Evolutionary conservation across 2,888 invertebrate genomes (phyloP), one percentile per base, ranked within the genome.

Genomic region (Antheraea yamamai): DNA sequence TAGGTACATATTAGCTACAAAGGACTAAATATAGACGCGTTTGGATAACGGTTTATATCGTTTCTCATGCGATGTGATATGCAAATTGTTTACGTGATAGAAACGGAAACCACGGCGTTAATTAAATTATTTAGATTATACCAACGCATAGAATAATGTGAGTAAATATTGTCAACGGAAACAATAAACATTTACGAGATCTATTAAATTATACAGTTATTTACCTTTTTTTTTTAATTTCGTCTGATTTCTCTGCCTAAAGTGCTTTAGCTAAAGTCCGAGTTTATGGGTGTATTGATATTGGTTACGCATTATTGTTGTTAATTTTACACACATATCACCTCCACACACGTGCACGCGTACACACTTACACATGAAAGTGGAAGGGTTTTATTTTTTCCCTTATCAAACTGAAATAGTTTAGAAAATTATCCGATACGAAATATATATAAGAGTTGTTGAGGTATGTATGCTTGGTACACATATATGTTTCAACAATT

Each of bases 191-290:
- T 10, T 30, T 30, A 16, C 2, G 64, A 26, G 23, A 64, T 64
- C 64, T 64, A 64, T 64, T 58, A 64, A 64, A 64, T 61, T 64
- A 64, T 26, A 64, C 64, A 6, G 64, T 64, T 61, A 64, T 64
- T 10, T 26, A 26, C 14, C n/a, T n/a, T n/a, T 20, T 8, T 58
- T n/a, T n/a, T n/a, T 23, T 23, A 30, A 6, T 66, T 30, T 66
- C 4, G 30, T 18, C 16, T 61, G 10, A 14, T 30, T 30, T 66
- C 26, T 26, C 30, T 30, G 30, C 30, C 30, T 66, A 23, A 30
- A 66, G 30, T 66, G 0, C 14, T 26, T 26, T 64, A 18, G 16
- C 2, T 64, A 64, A 64, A 26, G 0, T 2, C 4, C 30, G 26
- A 6, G 26, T 64, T 64, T 64, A 23, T 26, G 10, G 10, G 12